phyloP scores from a whole-genome alignment of 2,797 vertebrate genomes.

The Hyperoplus immaculatus region DNA sequence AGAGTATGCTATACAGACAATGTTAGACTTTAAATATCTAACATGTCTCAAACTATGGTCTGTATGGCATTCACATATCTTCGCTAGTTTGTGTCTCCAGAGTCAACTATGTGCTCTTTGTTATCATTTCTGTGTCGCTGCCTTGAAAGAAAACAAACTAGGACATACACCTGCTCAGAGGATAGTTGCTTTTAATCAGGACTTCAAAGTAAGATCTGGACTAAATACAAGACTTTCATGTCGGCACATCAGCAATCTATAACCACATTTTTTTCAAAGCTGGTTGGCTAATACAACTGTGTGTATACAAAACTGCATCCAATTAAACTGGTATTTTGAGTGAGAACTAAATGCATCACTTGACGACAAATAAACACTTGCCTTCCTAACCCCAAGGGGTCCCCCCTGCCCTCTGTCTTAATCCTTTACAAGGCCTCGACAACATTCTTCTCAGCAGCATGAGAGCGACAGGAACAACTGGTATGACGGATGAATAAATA shows the following conservation, averaged over 20 bases:
- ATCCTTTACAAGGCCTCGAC: constrained; percentile 22
- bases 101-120: constrained; percentile 4
- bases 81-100: constrained; percentile 9
- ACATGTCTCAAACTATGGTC: not conserved
- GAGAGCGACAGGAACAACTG: constrained; percentile 41
- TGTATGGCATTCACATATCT: no score
- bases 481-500: constrained; percentile 35
- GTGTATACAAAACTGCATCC: constrained; percentile 4
- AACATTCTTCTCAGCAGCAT: constrained; percentile 24
- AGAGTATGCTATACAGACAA: not conserved
- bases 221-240: not conserved
- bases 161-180: constrained; percentile 9
- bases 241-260: constrained; percentile 16
- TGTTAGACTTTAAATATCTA: not conserved
- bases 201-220: constrained; percentile 2
- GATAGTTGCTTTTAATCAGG: constrained; percentile 1
- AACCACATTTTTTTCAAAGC: constrained; percentile 8
- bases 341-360: constrained; percentile 30
- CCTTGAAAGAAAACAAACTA: not conserved
- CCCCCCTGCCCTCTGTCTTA: constrained; percentile 2
- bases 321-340: constrained; percentile 1
- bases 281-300: constrained; percentile 9
- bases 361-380: constrained; percentile 27
- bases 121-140: constrained; percentile 5
- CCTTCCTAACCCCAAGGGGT: constrained; percentile 8